A percentile compares a stretch with the other conserved stretches of the same genome.
These are phyloP conservation scores for Vanessa cardui DNA, from an alignment of 2,888 invertebrate species.

Conservation along the genomic window DNA sequence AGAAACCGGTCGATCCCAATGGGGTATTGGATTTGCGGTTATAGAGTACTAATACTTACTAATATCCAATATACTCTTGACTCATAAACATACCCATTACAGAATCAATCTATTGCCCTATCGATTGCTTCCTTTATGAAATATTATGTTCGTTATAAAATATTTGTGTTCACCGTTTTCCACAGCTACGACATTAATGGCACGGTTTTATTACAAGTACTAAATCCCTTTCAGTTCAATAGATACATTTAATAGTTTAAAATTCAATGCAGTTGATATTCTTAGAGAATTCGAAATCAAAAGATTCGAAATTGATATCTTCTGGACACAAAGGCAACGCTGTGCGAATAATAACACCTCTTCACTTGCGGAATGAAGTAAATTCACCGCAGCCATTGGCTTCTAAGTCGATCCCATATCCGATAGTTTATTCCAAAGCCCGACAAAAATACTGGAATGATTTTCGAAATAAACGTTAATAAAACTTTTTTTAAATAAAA, in stretches of 20 bases:
- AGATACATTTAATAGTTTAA: conserved; percentile 17
- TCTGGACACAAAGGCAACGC: conserved; percentile 71
- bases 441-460: conserved; percentile 11
- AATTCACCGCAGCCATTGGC: conserved; percentile 69
- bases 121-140: too few relatives aligned
- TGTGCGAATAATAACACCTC: conserved; percentile 69
- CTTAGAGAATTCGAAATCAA: conserved; percentile 36
- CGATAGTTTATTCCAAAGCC: conserved; percentile 15
- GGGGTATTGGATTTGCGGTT: conserved; percentile 69
- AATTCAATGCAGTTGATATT: conserved; percentile 29
- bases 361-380: conserved; percentile 65
- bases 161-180: neutral
- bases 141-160: too few relatives aligned
- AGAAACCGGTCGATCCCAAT: conserved; percentile 64
- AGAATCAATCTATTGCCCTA: neutral
- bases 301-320: conserved; percentile 75
- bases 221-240: conserved; percentile 7
- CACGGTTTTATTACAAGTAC: conserved; percentile 8
- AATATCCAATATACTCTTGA: conserved; percentile 10
- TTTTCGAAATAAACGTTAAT: conserved; percentile 5
- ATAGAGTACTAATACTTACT: conserved; percentile 36
- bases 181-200: neutral
- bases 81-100: conserved; percentile 13
- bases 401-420: conserved; percentile 49
- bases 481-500: conserved; percentile 2